Conservation (phyloP, 1,140 invertebrate genomes). For the Odontomachus brunneus region DNA sequence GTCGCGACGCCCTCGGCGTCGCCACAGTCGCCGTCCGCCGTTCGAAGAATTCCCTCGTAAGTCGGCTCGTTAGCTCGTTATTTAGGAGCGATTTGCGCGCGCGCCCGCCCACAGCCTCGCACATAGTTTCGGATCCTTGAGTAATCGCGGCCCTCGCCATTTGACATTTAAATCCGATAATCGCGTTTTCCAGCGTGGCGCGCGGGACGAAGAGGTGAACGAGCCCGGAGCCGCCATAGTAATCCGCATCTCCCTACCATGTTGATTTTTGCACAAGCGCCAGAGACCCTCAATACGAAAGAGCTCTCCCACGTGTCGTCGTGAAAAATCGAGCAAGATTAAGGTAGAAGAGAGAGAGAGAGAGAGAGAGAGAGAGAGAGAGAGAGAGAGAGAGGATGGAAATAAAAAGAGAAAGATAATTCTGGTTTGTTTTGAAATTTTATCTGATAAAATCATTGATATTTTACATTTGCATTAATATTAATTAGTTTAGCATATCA, state of each 20-base stretch:
- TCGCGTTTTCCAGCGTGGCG: slow-evolving; percentile 60
- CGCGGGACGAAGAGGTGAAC: slow-evolving; percentile 30
- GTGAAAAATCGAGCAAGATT: background rate
- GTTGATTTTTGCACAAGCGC: slow-evolving; percentile 79
- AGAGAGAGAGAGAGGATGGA: background rate
- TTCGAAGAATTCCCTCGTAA: slow-evolving; percentile 71
- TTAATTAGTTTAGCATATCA: slow-evolving; percentile 49
- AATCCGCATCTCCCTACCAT: slow-evolving; percentile 80
- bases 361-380: background rate
- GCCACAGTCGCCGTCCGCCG: slow-evolving; percentile 30
- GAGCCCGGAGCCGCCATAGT: slow-evolving; percentile 76
- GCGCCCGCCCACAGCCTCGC: slow-evolving; percentile 30
- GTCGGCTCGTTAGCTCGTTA: slow-evolving; percentile 82
- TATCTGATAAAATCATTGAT: too few relatives aligned
- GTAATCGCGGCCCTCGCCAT: slow-evolving; percentile 67
- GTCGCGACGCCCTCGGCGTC: slow-evolving; percentile 5
- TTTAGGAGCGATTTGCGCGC: slow-evolving; percentile 77
- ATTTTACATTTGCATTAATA: too few relatives aligned
- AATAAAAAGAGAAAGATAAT: too few relatives aligned
- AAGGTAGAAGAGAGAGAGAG: too few relatives aligned
- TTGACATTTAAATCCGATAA: slow-evolving; percentile 81
- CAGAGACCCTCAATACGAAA: slow-evolving; percentile 30
- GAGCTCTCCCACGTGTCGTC: background rate
- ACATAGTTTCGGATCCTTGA: slow-evolving; percentile 66
- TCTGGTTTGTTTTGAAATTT: background rate